phyloP scores from a whole-genome alignment of 2,113 vertebrate species.

The Oncorhynchus masou region DNA sequence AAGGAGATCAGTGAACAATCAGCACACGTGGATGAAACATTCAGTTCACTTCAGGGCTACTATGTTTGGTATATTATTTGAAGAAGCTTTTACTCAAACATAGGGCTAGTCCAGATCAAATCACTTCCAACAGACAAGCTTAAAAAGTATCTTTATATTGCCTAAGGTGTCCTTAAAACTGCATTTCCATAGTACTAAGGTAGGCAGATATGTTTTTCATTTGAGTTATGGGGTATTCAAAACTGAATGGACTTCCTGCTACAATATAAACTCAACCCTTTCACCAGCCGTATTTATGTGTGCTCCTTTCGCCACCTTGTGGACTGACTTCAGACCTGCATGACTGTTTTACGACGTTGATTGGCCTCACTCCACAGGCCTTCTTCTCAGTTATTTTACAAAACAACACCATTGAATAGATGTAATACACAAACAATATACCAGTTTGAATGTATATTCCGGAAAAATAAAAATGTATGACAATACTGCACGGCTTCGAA shows the following conservation, averaged over 20 bases:
- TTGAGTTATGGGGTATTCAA: too few species aligned
- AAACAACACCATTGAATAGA: slow-evolving; percentile 16
- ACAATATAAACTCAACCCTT: neutral
- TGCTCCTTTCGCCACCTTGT: slow-evolving; percentile 53
- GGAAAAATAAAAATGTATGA: neutral
- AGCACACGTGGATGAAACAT: neutral
- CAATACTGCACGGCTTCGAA: neutral
- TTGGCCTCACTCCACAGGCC: too few species aligned
- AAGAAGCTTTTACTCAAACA: neutral
- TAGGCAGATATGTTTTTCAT: too few species aligned
- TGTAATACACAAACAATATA: neutral
- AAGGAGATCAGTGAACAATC: neutral
- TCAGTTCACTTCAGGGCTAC: neutral
- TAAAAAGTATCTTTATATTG: neutral
- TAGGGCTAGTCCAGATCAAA: neutral
- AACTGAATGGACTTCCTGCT: neutral
- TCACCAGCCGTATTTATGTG: neutral
- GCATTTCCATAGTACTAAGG: too few species aligned
- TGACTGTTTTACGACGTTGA: too few species aligned
- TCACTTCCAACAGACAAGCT: neutral
- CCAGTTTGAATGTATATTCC: neutral
- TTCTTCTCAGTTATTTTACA: slow-evolving; percentile 11
- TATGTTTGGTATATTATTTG: neutral
- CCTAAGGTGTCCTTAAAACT: neutral
- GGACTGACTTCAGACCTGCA: slow-evolving; percentile 22